Conservation (phyloP, 2,797 vertebrate genomes). For the Sebastes vulpes region DNA sequence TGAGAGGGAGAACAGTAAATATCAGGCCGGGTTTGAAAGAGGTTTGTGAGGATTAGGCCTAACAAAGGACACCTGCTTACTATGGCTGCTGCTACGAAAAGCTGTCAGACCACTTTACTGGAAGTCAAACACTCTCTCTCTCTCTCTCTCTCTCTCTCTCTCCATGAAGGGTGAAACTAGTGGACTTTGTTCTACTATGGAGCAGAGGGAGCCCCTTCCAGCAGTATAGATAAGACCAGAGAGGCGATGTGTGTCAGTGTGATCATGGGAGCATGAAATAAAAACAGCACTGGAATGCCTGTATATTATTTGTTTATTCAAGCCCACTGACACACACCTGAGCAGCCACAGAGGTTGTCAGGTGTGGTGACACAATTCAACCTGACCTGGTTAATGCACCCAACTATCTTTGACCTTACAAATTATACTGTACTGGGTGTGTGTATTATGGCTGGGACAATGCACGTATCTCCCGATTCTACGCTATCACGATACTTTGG, state of each 20-base stretch:
- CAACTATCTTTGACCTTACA: background rate
- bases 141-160: background rate
- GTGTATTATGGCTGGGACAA: background rate
- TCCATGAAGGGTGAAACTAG: slow-evolving; percentile 36
- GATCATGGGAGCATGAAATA: slow-evolving; percentile 44
- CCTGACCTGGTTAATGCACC: background rate
- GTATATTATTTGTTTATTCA: slow-evolving; percentile 28
- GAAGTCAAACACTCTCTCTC: slow-evolving; percentile 23
- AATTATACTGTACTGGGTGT: background rate
- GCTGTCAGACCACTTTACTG: slow-evolving; percentile 39
- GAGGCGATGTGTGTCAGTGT: slow-evolving; percentile 31
- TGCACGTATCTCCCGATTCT: too few relatives aligned
- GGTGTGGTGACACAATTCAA: background rate
- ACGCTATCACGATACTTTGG: accelerated
- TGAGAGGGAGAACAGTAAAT: slow-evolving; percentile 64
- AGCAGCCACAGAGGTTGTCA: background rate
- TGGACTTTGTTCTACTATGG: slow-evolving; percentile 58
- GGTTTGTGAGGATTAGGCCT: slow-evolving; percentile 63
- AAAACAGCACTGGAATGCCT: slow-evolving; percentile 38
- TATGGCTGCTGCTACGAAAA: slow-evolving; percentile 13
- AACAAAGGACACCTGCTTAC: slow-evolving; percentile 75
- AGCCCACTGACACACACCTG: slow-evolving; percentile 32
- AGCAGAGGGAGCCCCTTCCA: slow-evolving; percentile 42
- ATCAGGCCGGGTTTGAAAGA: slow-evolving; percentile 53
- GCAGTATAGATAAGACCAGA: slow-evolving; percentile 56